phyloP scores from a whole-genome alignment of 1,140 invertebrate genomes.

The Penaeus vannamei region DNA sequence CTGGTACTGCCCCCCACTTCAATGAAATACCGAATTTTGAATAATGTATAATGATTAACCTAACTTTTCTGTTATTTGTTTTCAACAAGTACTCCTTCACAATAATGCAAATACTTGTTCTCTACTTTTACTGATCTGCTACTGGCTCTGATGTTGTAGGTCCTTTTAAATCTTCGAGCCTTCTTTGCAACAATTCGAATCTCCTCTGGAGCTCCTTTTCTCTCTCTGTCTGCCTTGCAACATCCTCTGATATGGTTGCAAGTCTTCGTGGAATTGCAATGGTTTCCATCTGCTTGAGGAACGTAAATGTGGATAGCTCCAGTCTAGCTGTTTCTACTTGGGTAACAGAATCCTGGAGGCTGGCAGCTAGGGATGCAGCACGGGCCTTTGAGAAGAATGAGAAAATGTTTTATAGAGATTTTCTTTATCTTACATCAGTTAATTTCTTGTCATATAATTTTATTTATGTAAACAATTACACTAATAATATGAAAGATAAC shows the following conservation, averaged over 20 bases:
- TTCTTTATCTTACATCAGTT: background rate
- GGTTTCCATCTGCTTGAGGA: conserved; percentile 90
- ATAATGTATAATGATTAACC: too few species aligned
- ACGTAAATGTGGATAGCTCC: conserved; percentile 93
- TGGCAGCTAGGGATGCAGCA: conserved; percentile 90
- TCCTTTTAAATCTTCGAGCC: conserved; percentile 54
- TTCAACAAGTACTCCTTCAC: too few species aligned
- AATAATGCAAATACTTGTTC: background rate
- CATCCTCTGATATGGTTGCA: conserved; percentile 91
- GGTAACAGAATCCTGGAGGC: conserved; percentile 88
- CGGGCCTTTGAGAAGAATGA: conserved; percentile 76
- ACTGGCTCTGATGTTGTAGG: background rate
- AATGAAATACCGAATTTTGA: too few species aligned
- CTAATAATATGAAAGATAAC: too few species aligned
- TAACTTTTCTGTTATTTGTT: too few species aligned
- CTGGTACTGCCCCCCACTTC: too few species aligned
- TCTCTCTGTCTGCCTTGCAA: conserved; percentile 90
- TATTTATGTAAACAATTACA: too few species aligned
- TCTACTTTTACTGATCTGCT: background rate
- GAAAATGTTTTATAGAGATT: background rate
- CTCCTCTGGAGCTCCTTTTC: conserved; percentile 89
- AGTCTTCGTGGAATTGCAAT: conserved; percentile 91
- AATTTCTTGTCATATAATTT: conserved; percentile 1
- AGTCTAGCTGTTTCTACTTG: conserved; percentile 91
- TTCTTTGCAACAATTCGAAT: conserved; percentile 79